Conservation (phyloP, 2,888 invertebrate species). For the Trypoxylon attenuatum region DNA sequence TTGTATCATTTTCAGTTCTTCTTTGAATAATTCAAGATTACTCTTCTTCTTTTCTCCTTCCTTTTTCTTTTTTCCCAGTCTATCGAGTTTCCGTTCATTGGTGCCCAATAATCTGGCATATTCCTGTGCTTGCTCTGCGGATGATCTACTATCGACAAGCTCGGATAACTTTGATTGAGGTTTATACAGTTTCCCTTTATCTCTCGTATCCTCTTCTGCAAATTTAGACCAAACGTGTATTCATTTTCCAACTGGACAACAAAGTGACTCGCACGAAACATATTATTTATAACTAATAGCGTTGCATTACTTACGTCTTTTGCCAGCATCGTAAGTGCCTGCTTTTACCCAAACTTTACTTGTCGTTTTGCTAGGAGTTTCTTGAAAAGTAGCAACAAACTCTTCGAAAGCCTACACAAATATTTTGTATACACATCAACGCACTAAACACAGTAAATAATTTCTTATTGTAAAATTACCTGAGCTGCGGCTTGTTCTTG, state of each 20-base stretch:
- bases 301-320: conserved; percentile 82
- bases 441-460: not conserved
- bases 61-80: conserved; percentile 81
- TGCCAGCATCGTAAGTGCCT: conserved; percentile 96
- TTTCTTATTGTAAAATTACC: conserved; percentile 75
- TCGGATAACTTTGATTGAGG: conserved; percentile 87
- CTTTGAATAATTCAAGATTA: conserved; percentile 98
- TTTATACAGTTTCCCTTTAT: conserved; percentile 94
- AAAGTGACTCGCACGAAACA: no score
- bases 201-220: conserved; percentile 89
- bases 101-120: conserved; percentile 80
- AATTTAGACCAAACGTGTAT: not conserved
- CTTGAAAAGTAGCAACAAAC: conserved; percentile 98
- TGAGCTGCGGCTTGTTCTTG: conserved; percentile 94
- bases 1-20: conserved; percentile 98
- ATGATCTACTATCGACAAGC: conserved; percentile 76
- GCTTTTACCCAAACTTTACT: conserved; percentile 98
- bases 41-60: conserved; percentile 93
- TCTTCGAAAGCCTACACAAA: conserved; percentile 89
- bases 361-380: conserved; percentile 84
- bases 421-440: not conserved
- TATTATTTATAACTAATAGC: not conserved
- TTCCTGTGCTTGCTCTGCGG: conserved; percentile 82
- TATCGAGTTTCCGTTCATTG: conserved; percentile 81
- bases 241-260: not conserved